Base-by-base conservation (phyloP, 2,888 invertebrate genomes). In the Argyresthia albistria region DNA sequence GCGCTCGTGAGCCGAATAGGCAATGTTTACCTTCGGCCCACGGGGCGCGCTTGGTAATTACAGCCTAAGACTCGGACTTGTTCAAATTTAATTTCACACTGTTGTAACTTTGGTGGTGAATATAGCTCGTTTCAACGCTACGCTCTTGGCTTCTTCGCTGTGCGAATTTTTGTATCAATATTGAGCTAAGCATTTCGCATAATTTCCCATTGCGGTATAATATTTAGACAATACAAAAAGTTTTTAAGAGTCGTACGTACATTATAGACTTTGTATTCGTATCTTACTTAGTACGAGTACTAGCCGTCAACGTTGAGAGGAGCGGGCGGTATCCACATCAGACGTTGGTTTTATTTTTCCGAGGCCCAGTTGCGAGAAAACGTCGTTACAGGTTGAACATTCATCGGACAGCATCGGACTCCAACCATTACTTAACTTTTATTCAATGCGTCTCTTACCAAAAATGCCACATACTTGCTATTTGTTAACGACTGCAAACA, bases 371-470 rank as follows among this genome's bases (percentile, higher is more conserved):
- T 62, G 66, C 63, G 63, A 66, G 66, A 64, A 62, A 64, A 69
- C 67, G 64, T 69, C 66, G 66, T 70, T 71, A 69, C 62, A 59
- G 6, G 58, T 59, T 58, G 55, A 60, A 76, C 80, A 69, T 79
- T 78, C 62, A 65, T 63, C 72, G n/a, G n/a, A n/a, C n/a, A n/a
- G n/a, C 71, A 78, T 76, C 70, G 70, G 65, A 69, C 67, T 73
- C 69, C 62, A 70, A 67, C 69, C 68, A 75, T 74, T 78, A 77
- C 75, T 72, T 72, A 82, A 82, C 69, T 82, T 82, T 71, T 69
- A 71, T 70, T 66, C 68, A 69, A 70, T 66, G 46, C 25, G 35
- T 25, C 25, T 25, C 25, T 25, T 25, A 25, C 6, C 2, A 25
- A 25, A 2, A 25, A 25, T 4, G 3, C 6, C 25, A 6, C 6